These are phyloP conservation scores for Nibea coibor DNA, from an alignment of 2,113 vertebrate genomes.

Conservation along the genomic window DNA sequence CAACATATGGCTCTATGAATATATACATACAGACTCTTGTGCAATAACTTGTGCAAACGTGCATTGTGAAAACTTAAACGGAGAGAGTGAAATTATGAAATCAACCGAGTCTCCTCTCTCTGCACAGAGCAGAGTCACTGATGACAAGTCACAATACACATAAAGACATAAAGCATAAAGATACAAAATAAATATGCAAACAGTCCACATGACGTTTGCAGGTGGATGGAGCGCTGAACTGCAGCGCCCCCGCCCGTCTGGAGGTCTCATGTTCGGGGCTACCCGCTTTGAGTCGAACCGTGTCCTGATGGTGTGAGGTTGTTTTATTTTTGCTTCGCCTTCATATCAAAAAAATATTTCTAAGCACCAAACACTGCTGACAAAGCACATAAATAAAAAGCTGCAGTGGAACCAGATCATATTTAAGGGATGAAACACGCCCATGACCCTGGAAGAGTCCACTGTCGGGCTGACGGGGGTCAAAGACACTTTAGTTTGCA, in stretches of 20 bases:
- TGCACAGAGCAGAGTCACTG: too few species aligned
- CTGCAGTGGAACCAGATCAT: neutral
- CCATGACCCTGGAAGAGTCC: slow-evolving; percentile 52
- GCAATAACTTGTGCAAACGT: too few species aligned
- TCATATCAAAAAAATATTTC: neutral
- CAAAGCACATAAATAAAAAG: neutral
- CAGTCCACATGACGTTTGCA: too few species aligned
- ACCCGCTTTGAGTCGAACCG: neutral
- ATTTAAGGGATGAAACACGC: slow-evolving; percentile 18
- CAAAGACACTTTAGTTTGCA: rapidly evolving
- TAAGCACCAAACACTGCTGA: neutral
- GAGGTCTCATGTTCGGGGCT: neutral
- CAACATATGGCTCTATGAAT: too few species aligned
- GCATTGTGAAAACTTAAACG: too few species aligned
- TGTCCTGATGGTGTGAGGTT: neutral
- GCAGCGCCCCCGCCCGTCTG: neutral
- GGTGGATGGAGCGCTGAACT: too few species aligned
- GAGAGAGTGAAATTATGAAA: too few species aligned
- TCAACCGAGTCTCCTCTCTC: too few species aligned
- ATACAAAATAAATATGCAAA: too few species aligned
- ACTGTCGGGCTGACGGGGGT: neutral
- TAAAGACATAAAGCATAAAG: too few species aligned
- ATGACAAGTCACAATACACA: too few species aligned
- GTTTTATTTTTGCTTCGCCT: neutral
- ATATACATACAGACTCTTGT: too few species aligned